Evolutionary conservation across 2,888 invertebrate species (phyloP), one percentile per base, ranked within the genome.

Genomic region (Rhodophaea formosa): DNA sequence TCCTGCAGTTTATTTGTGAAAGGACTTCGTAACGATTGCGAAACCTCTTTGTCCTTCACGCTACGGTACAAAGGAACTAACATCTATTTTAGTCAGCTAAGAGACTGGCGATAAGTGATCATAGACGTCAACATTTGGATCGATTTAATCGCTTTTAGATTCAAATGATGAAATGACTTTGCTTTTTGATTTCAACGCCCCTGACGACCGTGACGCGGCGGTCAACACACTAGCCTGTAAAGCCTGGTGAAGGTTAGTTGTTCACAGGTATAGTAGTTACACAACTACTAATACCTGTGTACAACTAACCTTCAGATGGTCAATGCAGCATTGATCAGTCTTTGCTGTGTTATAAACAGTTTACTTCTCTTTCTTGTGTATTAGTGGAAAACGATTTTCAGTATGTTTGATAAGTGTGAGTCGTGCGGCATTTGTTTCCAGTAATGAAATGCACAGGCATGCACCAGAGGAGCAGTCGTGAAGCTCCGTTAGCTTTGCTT

Each of bases 401-500:
- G 23, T 5, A 5, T 23, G 39, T 39, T 39, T 12, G 39, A 39
- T 39, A 10, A 39, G n/a, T 39, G n/a, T 39, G 59, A 52, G 59
- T 58, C 42, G 49, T 63, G 64, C 66, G 60, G 59, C 55, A 62
- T 66, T 66, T 61, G 65, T 61, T 66, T 61, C 58, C 52, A 66
- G 69, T 75, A 70, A 71, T 74, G 71, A 68, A 67, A 76, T 76
- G 74, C 82, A 72, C 60, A 62, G 74, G 69, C 80, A 81, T 78
- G 82, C 80, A 70, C 71, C 60, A 70, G 65, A 70, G 70, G 70
- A 61, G 62, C 66, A 66, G 72, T 71, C 68, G 67, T 71, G 71
- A 72, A 55, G 54, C 54, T 45, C 30, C 16, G 45, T 55, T 55
- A 32, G 53, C 30, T 45, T 39, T 39, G 52, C 44, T 45, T 54